Conservation (phyloP, 2,113 vertebrate genomes). For the Hepsetus odoe region DNA sequence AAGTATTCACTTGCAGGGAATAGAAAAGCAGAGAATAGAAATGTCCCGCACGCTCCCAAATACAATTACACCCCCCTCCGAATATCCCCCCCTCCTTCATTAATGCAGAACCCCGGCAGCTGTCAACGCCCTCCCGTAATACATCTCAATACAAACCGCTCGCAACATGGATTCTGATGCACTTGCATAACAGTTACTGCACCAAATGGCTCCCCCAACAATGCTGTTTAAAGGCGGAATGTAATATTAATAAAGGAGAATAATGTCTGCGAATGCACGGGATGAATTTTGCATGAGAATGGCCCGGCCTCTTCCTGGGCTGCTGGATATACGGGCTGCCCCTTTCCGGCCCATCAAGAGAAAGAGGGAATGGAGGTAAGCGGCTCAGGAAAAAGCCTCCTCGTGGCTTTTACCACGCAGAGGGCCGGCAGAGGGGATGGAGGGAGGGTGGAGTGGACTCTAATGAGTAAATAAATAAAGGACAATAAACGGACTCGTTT, state of each 20-base stretch:
- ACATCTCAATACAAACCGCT: slow-evolving; percentile 59
- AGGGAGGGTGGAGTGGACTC: no score
- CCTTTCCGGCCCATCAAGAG: not conserved
- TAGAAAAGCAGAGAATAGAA: no score
- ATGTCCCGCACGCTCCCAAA: slow-evolving; percentile 2
- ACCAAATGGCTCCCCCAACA: slow-evolving; percentile 71
- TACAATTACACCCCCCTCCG: not conserved
- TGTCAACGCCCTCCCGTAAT: slow-evolving; percentile 40
- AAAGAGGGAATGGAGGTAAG: not conserved
- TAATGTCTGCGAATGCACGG: slow-evolving; percentile 68
- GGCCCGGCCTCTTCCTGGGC: slow-evolving; percentile 23
- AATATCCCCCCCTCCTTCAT: slow-evolving; percentile 13
- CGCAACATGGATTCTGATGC: slow-evolving; percentile 70
- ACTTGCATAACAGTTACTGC: slow-evolving; percentile 57
- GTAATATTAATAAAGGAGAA: slow-evolving; percentile 80
- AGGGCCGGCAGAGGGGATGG: no score
- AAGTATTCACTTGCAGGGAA: no score
- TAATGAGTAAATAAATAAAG: no score
- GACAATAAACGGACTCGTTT: no score
- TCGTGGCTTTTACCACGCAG: no score
- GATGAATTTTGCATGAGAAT: slow-evolving; percentile 83
- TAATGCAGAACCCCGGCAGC: slow-evolving; percentile 40
- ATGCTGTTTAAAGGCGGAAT: slow-evolving; percentile 72
- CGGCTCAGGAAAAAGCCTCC: not conserved
- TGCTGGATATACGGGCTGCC: slow-evolving; percentile 6